These are phyloP conservation scores for Dermatemys mawii DNA, from an alignment of 2,113 vertebrate species.

Conservation along the genomic window DNA sequence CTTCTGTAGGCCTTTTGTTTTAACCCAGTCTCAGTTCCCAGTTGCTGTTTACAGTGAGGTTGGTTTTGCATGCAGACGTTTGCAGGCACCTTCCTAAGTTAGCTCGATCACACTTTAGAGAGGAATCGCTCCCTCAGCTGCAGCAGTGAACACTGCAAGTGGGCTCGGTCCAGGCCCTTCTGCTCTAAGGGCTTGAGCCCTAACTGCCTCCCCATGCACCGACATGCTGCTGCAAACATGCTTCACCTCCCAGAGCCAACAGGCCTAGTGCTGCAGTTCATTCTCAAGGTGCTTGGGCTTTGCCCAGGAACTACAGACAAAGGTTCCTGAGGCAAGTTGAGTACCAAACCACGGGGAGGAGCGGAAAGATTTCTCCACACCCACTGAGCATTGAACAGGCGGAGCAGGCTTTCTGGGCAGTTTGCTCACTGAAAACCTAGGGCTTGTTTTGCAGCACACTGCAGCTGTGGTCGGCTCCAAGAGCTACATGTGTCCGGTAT, in stretches of 20 bases:
- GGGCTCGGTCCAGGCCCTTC: background rate
- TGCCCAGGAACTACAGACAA: background rate
- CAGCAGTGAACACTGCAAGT: background rate
- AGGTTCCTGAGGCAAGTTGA: background rate
- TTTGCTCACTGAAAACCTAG: background rate
- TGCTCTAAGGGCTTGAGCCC: background rate
- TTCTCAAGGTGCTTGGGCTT: background rate
- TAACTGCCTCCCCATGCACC: background rate
- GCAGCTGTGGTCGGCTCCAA: slow-evolving; percentile 90
- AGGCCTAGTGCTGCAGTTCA: background rate
- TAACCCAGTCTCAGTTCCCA: background rate
- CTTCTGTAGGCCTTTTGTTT: background rate
- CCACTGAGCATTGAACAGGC: background rate
- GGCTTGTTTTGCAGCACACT: slow-evolving; percentile 87
- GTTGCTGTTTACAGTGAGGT: background rate
- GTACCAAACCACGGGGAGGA: background rate
- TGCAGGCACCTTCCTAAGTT: background rate
- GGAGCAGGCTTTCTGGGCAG: background rate
- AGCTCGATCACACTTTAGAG: background rate
- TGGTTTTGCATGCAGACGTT: background rate
- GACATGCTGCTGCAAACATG: background rate
- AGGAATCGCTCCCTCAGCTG: background rate
- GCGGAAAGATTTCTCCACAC: background rate
- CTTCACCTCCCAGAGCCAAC: background rate
- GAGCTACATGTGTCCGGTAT: slow-evolving; percentile 95